phyloP scores from a whole-genome alignment of 1,140 invertebrate species.

The Amyelois transitella region DNA sequence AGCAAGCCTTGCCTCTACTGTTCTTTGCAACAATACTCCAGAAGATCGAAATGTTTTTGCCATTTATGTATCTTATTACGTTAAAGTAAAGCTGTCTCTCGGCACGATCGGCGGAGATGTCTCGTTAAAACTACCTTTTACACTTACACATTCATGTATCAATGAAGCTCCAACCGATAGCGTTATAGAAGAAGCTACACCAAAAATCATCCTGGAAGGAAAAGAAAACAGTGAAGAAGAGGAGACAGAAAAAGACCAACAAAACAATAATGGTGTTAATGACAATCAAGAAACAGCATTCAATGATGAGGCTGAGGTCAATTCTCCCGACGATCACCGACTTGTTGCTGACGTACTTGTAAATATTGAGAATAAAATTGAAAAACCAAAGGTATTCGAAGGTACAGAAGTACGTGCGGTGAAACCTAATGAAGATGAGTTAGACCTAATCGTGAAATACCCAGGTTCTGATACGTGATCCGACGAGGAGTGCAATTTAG shows the following conservation, averaged over 20 bases:
- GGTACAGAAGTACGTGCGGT: constrained; percentile 50
- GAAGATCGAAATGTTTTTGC: constrained; percentile 90
- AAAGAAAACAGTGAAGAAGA: constrained; percentile 63
- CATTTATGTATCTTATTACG: constrained; percentile 92
- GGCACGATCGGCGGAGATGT: constrained; percentile 87
- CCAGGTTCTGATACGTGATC: constrained; percentile 72
- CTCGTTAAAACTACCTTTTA: constrained; percentile 87
- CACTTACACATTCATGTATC: constrained; percentile 74
- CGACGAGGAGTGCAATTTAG: constrained; percentile 50
- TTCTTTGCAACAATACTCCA: constrained; percentile 76
- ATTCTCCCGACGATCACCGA: constrained; percentile 44
- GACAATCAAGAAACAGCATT: constrained; percentile 28
- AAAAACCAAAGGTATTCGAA: constrained; percentile 53
- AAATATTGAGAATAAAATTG: constrained; percentile 60
- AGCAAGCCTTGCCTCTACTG: constrained; percentile 81
- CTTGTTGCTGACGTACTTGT: constrained; percentile 58
- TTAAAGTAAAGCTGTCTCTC: constrained; percentile 87
- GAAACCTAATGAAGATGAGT: constrained; percentile 62
- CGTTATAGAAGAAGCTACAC: constrained; percentile 60
- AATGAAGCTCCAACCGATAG: constrained; percentile 68
- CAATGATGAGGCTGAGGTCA: constrained; percentile 41
- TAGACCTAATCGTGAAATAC: constrained; percentile 69
- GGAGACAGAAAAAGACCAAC: constrained; percentile 49
- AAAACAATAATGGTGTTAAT: constrained; percentile 45
- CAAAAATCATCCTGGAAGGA: constrained; percentile 65